Conservation (phyloP, 2,113 vertebrate species). For the Oncorhynchus nerka region DNA sequence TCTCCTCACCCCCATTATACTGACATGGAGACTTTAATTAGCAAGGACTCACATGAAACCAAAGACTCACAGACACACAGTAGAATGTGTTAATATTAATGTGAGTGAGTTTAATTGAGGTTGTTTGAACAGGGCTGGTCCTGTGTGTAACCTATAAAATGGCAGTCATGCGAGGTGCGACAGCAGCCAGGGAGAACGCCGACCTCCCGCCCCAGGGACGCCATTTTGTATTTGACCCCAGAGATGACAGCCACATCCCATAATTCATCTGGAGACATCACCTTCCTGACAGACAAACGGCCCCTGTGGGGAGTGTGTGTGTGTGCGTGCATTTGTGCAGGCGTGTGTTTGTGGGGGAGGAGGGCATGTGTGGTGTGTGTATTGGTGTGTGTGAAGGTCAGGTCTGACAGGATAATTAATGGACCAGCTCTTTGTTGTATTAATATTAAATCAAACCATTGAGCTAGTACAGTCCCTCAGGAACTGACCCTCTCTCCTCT, state of each 20-base stretch:
- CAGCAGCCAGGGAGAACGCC: constrained; percentile 46
- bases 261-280: constrained; percentile 71
- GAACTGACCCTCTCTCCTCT: constrained; percentile 63
- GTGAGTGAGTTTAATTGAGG: constrained; percentile 73
- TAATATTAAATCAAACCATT: constrained; percentile 67
- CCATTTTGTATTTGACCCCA: constrained; percentile 62
- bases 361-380: constrained; percentile 20
- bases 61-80: constrained; percentile 29
- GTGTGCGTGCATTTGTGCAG: not conserved
- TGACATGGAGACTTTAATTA: constrained; percentile 72
- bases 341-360: not conserved
- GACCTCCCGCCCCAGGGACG: constrained; percentile 33
- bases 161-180: constrained; percentile 51
- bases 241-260: constrained; percentile 66
- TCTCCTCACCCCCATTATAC: constrained; percentile 65
- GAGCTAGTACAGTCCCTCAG: constrained; percentile 49
- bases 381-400: constrained; percentile 60
- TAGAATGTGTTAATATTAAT: constrained; percentile 72
- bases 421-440: constrained; percentile 57
- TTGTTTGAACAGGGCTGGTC: constrained; percentile 50
- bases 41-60: constrained; percentile 68
- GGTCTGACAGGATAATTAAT: constrained; percentile 70
- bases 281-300: constrained; percentile 64
- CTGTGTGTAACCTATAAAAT: constrained; percentile 71
- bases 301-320: constrained; percentile 35